Conservation (phyloP, 1,140 invertebrate genomes). For the Drosophila ogumai region DNA sequence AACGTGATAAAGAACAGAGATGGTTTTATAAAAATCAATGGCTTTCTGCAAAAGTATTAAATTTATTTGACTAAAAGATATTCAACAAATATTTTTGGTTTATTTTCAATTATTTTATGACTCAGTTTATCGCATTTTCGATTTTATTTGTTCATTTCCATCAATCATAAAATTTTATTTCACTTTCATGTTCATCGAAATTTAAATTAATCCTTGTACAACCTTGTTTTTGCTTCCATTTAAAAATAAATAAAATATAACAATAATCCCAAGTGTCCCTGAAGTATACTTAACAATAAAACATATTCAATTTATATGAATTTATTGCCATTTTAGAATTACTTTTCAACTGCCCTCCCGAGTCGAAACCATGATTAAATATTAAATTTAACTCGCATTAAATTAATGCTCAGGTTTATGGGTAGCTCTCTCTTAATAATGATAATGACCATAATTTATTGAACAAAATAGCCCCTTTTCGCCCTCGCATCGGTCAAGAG, state of each 20-base stretch:
- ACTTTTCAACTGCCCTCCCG: neutral
- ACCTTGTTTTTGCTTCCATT: neutral
- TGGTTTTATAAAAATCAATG: neutral
- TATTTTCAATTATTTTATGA: neutral
- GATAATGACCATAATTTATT: conserved; percentile 54
- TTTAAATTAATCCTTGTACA: neutral
- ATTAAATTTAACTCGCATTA: conserved; percentile 40
- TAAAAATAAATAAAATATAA: neutral
- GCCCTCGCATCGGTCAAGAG: conserved; percentile 1
- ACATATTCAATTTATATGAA: neutral
- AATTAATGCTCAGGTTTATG: conserved; percentile 21
- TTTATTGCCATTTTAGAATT: conserved; percentile 17
- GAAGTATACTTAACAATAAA: conserved; percentile 1
- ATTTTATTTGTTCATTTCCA: neutral
- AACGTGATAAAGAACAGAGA: too few species aligned
- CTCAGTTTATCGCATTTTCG: neutral
- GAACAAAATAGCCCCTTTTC: conserved; percentile 19
- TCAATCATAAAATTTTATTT: neutral
- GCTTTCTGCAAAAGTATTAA: neutral
- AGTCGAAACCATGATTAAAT: conserved; percentile 16
- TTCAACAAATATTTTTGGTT: neutral
- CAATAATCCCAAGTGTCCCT: neutral
- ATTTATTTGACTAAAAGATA: neutral
- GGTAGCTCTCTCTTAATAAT: conserved; percentile 28
- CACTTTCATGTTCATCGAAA: neutral